phyloP scores from a whole-genome alignment of 2,797 vertebrate species.

The Aldrovandia affinis region DNA sequence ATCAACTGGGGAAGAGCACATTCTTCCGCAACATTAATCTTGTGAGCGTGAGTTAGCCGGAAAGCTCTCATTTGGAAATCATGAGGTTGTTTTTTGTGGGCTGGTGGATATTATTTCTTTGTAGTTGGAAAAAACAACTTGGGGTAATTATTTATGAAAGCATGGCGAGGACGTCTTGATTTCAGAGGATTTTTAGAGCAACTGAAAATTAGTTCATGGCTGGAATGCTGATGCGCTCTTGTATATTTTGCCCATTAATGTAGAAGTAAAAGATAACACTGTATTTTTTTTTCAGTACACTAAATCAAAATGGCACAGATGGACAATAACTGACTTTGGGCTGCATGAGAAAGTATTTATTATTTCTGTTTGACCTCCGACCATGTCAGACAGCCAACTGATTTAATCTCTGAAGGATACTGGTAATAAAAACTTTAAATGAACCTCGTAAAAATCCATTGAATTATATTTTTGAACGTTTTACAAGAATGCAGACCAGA shows the following conservation, averaged over 20 bases:
- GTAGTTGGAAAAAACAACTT: not conserved
- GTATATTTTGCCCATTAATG: not conserved
- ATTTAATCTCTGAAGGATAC: not conserved
- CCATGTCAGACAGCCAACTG: not conserved
- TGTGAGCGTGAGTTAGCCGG: conserved; percentile 12
- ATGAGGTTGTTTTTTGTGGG: conserved; percentile 14
- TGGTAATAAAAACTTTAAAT: not conserved
- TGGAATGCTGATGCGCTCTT: not conserved
- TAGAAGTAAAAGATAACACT: not conserved
- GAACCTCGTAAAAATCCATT: not conserved
- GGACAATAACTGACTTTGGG: not conserved
- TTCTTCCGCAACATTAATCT: conserved; percentile 26
- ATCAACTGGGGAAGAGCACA: not conserved
- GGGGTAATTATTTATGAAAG: conserved; percentile 10
- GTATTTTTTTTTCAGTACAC: not conserved
- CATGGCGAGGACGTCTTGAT: not conserved
- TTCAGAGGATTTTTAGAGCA: not conserved
- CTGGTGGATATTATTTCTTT: conserved; percentile 6
- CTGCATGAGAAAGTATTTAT: not conserved
- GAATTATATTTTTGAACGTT: not conserved
- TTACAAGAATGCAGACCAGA: not conserved
- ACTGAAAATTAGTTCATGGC: not conserved
- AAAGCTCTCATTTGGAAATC: conserved; percentile 10
- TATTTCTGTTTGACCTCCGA: not conserved
- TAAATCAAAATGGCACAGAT: not conserved